Conservation (phyloP, 92 coral and sea anemone species). For the Desmophyllum pertusum region DNA sequence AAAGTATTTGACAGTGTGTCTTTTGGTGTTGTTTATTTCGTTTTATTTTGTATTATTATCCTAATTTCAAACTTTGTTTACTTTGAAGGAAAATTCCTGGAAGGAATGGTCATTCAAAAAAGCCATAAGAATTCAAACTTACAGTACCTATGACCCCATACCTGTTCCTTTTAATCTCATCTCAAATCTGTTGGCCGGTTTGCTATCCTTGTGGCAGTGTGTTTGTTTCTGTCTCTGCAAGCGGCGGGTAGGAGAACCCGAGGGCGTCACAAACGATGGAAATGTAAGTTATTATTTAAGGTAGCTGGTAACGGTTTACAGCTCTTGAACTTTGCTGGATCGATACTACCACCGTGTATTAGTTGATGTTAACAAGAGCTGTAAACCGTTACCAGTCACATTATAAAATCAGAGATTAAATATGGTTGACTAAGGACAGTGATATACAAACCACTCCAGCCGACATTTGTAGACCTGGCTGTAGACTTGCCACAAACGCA, state of each 20-base stretch:
- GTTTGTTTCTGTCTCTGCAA: background rate
- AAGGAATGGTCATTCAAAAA: conserved; percentile 35
- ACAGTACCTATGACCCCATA: conserved; percentile 27
- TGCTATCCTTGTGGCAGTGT: background rate
- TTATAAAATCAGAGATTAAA: too few species aligned
- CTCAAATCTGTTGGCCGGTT: conserved; percentile 6
- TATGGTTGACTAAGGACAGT: too few species aligned
- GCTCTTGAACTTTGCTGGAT: too few species aligned
- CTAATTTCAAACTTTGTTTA: background rate
- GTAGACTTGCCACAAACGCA: too few species aligned
- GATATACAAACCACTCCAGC: background rate
- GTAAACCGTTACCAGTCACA: too few species aligned
- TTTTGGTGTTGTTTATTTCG: too few species aligned
- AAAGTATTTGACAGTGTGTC: too few species aligned
- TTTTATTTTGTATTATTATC: too few species aligned
- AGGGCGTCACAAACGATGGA: background rate
- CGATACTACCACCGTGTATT: too few species aligned
- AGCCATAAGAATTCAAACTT: conserved; percentile 31
- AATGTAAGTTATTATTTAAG: conserved; percentile 15
- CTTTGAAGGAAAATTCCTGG: conserved; percentile 24
- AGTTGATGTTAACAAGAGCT: too few species aligned
- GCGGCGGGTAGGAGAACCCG: background rate
- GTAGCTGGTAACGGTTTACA: too few species aligned
- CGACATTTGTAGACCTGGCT: too few species aligned
- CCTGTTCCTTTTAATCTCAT: conserved; percentile 32